Conservation (phyloP, 2,888 invertebrate genomes). For the Andrena minutula region DNA sequence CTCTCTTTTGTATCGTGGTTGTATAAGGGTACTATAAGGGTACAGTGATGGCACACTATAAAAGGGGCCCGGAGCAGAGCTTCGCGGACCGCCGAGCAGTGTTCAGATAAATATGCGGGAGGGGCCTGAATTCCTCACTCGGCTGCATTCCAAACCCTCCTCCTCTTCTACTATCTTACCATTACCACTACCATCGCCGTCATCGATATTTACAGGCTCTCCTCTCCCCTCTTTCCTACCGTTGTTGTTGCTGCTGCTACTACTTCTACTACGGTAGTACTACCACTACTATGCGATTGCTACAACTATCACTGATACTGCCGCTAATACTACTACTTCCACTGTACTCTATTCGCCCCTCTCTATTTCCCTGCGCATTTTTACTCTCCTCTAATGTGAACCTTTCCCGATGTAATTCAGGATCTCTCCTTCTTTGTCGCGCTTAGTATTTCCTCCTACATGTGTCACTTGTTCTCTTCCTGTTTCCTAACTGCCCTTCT, state of each 20-base stretch:
- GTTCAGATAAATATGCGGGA: conserved; percentile 85
- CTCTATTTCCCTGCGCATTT: too few relatives aligned
- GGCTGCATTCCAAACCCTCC: conserved; percentile 83
- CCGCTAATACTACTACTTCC: neutral
- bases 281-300: conserved; percentile 15
- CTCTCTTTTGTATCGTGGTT: conserved; percentile 46
- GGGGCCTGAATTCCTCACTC: conserved; percentile 85
- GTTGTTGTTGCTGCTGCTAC: conserved; percentile 47
- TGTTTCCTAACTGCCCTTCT: neutral
- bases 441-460: neutral
- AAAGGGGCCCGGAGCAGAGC: conserved; percentile 82
- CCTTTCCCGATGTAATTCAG: too few relatives aligned
- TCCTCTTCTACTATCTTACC: conserved; percentile 78
- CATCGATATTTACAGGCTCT: conserved; percentile 53
- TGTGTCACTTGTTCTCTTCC: neutral
- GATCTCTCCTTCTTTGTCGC: neutral
- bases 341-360: neutral
- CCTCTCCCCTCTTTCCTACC: conserved; percentile 17
- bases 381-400: too few relatives aligned
- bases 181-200: conserved; percentile 73
- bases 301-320: neutral
- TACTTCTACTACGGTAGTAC: conserved; percentile 42
- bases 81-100: conserved; percentile 75
- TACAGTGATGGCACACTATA: conserved; percentile 74
- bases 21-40: conserved; percentile 54